Conservation (phyloP, 1,140 invertebrate genomes). For the Drosophila varians region DNA sequence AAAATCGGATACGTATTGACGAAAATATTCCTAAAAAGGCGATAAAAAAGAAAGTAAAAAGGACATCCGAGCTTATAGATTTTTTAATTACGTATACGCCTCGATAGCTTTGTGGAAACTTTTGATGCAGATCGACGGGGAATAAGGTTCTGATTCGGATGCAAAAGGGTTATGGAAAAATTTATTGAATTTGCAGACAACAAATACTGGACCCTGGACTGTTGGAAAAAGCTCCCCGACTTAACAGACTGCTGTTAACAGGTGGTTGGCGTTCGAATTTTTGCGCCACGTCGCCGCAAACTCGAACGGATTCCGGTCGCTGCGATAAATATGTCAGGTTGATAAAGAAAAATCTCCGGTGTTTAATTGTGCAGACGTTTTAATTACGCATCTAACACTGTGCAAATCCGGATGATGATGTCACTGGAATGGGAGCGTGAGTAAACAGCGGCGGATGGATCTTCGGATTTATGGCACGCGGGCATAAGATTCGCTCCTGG, state of each 20-base stretch:
- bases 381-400: conserved; percentile 66
- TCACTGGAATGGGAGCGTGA: conserved; percentile 8
- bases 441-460: background rate
- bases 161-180: no score
- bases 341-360: conserved; percentile 47
- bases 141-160: no score
- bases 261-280: conserved; percentile 46
- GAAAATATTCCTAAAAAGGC: no score
- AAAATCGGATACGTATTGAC: no score
- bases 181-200: no score
- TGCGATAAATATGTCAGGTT: conserved; percentile 60
- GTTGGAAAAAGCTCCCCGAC: conserved; percentile 31
- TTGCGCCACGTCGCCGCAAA: conserved; percentile 33
- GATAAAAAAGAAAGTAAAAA: no score
- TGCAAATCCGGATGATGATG: conserved; percentile 32
- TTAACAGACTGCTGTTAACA: conserved; percentile 47
- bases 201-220: background rate
- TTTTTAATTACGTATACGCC: no score
- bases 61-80: no score
- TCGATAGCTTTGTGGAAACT: no score
- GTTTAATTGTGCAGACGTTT: conserved; percentile 62
- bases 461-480: conserved; percentile 10
- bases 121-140: no score
- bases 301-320: conserved; percentile 7
- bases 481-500: conserved; percentile 32